Percentiles rank a stretch among this genome's conserved stretches.
These are phyloP conservation scores for Drosophila anomelani DNA, from an alignment of 2,888 invertebrate genomes.

Conservation along the genomic window DNA sequence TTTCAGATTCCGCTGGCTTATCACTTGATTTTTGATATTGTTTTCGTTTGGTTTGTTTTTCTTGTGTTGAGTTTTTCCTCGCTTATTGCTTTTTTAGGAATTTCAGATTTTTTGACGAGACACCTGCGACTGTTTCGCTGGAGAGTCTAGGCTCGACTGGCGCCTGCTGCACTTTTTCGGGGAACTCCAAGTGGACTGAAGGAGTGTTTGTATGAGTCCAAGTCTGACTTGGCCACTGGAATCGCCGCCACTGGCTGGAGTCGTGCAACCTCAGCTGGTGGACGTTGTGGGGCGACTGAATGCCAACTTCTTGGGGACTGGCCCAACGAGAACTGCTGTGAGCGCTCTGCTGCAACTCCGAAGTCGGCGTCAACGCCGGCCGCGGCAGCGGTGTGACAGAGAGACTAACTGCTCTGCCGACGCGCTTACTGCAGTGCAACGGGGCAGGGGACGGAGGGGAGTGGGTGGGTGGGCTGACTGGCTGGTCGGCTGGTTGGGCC, in stretches of 20 bases:
- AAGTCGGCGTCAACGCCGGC: slow-evolving; percentile 1
- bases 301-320: slow-evolving; percentile 80
- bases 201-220: neutral
- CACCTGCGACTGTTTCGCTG: slow-evolving; percentile 72
- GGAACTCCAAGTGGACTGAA: neutral
- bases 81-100: neutral
- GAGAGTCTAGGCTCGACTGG: slow-evolving; percentile 66
- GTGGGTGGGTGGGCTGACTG: slow-evolving; percentile 2
- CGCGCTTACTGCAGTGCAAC: slow-evolving; percentile 62
- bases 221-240: slow-evolving; percentile 6
- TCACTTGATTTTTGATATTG: slow-evolving; percentile 23
- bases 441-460: slow-evolving; percentile 13
- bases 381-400: slow-evolving; percentile 30
- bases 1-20: slow-evolving; percentile 19
- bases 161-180: slow-evolving; percentile 31
- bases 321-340: slow-evolving; percentile 83
- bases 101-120: slow-evolving; percentile 17
- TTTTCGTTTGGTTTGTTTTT: slow-evolving; percentile 8
- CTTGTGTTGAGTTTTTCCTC: slow-evolving; percentile 2
- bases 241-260: slow-evolving; percentile 51
- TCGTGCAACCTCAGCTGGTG: slow-evolving; percentile 82
- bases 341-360: slow-evolving; percentile 50
- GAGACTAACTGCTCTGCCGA: slow-evolving; percentile 26
- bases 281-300: slow-evolving; percentile 84
- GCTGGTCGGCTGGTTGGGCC: slow-evolving; percentile 19